Base-by-base conservation (phyloP, 2,888 invertebrate species). In the Arge pagana region DNA sequence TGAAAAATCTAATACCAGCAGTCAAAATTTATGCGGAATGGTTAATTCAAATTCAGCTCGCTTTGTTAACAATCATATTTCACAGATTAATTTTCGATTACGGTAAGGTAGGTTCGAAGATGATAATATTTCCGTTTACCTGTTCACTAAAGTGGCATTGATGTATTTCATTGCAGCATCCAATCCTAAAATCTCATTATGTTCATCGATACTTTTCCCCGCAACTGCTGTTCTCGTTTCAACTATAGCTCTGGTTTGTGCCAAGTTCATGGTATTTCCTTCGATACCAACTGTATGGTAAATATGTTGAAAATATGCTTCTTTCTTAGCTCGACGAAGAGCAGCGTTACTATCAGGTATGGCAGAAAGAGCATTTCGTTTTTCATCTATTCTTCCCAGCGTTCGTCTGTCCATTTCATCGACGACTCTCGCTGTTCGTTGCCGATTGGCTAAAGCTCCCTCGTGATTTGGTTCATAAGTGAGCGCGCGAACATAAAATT, bases 201-300 rank as follows among this genome's bases (percentile, higher is more conserved):
- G 98, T 70, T 98, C 98, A 63, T 93, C 85, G 42, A 98, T 87
- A 70, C 95, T 95, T 77, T 97, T 97, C 0, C 94, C 92, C 43
- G 85, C 85, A 1, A 95, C 89, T 0, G 89, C 90, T 67, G 90
- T 84, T 35, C 89, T 84, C 0, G 96, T 97, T 78, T 98, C 97
- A 16, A 98, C 81, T 55, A 98, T 87, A 52, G 90, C 90, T 59
- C 96, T 82, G 0, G 97, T 93, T 76, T 98, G 94, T 16, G 90
- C 87, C 33, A 98, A 80, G 2, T 93, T 90, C 89, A 99, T 92
- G 0, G 97, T 97, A 71, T 98, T 98, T 0, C 97, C 97, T 79
- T 98, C 98, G 59, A 98, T 95, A 18, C 93, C 97, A 15, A 95
- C 96, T 0, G 96, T 95, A 71, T 98, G 97, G 76, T 96, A 96